A percentile compares a stretch with the other conserved stretches of the same genome.
Evolutionary conservation across 2,888 invertebrate genomes (phyloP).

Genomic region (Leptopilina syphax): DNA sequence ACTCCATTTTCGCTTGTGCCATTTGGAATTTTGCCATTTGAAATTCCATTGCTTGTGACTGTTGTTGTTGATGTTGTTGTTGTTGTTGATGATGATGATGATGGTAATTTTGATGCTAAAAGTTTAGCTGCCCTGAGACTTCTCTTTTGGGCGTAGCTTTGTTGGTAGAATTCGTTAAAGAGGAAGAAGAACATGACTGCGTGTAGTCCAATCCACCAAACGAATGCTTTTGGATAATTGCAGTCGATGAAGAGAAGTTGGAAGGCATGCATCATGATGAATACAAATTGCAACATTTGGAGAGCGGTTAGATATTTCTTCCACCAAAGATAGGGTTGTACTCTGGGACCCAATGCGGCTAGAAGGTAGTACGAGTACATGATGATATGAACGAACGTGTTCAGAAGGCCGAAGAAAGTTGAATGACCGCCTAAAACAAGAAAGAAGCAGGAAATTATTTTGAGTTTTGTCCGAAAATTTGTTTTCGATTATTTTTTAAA

Average conservation of each 20-base stretch:
- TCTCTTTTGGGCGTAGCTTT: constrained; percentile 80
- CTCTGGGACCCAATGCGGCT: constrained; percentile 91
- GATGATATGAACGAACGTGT: constrained; percentile 97
- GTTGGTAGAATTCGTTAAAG: constrained; percentile 95
- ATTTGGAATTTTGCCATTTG: constrained; percentile 64
- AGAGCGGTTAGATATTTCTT: constrained; percentile 94
- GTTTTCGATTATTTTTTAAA: no score
- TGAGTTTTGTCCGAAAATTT: not conserved
- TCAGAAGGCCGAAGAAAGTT: constrained; percentile 95
- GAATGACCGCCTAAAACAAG: constrained; percentile 89
- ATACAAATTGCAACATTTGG: constrained; percentile 95
- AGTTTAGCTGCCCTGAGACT: constrained; percentile 53
- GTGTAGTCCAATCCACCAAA: constrained; percentile 97
- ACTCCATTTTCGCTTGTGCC: constrained; percentile 50
- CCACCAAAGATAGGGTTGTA: constrained; percentile 96
- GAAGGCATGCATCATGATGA: constrained; percentile 95
- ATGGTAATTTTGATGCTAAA: no score
- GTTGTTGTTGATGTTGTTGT: constrained; percentile 46
- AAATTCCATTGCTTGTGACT: constrained; percentile 56
- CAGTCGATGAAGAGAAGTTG: constrained; percentile 94
- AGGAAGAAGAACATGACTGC: constrained; percentile 97
- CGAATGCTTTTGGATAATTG: constrained; percentile 95
- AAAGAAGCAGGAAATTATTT: constrained; percentile 3
- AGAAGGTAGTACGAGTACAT: constrained; percentile 97
- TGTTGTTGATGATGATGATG: no score